These are phyloP conservation scores for Hydrotaea cyrtoneurina DNA, from an alignment of 2,888 invertebrate species.

Conservation along the genomic window DNA sequence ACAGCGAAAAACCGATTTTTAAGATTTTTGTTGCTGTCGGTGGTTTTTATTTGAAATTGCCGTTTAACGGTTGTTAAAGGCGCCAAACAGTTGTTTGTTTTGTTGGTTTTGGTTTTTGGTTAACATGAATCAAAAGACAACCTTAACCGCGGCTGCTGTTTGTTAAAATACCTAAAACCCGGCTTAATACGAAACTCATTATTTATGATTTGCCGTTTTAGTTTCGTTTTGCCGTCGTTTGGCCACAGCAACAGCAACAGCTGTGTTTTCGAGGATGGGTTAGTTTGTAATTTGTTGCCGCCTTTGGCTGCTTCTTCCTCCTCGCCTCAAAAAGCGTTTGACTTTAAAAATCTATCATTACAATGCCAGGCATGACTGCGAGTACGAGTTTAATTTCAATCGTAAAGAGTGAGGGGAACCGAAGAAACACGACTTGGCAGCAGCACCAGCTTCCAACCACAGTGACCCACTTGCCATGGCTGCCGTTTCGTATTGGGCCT, in stretches of 20 bases:
- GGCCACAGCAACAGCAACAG: no score
- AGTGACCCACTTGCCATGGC: slow-evolving; percentile 58
- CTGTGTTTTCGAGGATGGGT: slow-evolving; percentile 50
- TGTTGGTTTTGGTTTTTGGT: neutral
- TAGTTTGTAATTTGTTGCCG: slow-evolving; percentile 51
- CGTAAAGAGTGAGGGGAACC: slow-evolving; percentile 1
- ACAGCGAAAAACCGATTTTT: slow-evolving; percentile 31
- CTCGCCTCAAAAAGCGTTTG: neutral
- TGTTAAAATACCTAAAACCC: slow-evolving; percentile 36
- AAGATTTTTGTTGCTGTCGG: neutral
- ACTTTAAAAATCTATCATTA: slow-evolving; percentile 3
- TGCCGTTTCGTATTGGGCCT: no score
- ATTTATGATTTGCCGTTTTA: slow-evolving; percentile 23
- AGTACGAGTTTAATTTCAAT: slow-evolving; percentile 15
- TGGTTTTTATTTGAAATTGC: slow-evolving; percentile 23
- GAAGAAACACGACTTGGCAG: slow-evolving; percentile 26
- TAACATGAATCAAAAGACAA: slow-evolving; percentile 18
- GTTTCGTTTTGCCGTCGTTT: slow-evolving; percentile 27
- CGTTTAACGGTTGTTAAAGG: slow-evolving; percentile 38
- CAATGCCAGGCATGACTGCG: neutral
- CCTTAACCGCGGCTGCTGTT: slow-evolving; percentile 44
- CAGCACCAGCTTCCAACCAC: slow-evolving; percentile 38
- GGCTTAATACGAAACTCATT: slow-evolving; percentile 23
- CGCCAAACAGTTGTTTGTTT: slow-evolving; percentile 43
- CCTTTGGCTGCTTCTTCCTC: slow-evolving; percentile 52